A percentile compares a stretch with the other conserved stretches of the same genome.
Evolutionary conservation across 2,113 vertebrate species (phyloP).

Genomic region (Corynorhinus townsendii): DNA sequence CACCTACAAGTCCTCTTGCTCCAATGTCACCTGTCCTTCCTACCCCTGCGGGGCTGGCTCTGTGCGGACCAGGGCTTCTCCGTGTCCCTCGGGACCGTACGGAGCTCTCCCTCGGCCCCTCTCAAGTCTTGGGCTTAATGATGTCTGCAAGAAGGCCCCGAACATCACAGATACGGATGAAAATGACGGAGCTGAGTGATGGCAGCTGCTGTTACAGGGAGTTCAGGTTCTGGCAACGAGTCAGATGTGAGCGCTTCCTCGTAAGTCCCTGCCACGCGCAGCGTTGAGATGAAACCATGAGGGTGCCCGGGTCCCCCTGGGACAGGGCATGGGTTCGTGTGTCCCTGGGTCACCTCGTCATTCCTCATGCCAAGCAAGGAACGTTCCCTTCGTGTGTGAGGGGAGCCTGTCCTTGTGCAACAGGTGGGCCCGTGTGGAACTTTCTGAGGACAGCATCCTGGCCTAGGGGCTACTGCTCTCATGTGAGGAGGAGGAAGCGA

Average conservation of each 20-base stretch:
- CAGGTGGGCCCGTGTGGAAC: fast-evolving
- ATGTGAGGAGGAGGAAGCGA: not conserved
- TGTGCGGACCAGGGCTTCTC: not conserved
- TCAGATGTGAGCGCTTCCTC: not conserved
- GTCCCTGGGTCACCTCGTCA: too few species aligned
- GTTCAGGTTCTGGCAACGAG: not conserved
- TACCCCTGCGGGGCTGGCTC: fast-evolving
- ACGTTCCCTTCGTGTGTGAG: fast-evolving
- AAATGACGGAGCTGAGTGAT: not conserved
- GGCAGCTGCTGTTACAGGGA: not conserved
- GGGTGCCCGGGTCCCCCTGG: not conserved
- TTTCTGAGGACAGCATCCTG: not conserved
- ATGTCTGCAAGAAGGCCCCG: not conserved
- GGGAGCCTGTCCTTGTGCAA: not conserved
- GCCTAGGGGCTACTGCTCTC: fast-evolving
- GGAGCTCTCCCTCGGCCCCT: not conserved
- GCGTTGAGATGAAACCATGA: not conserved
- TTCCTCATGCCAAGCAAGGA: not conserved
- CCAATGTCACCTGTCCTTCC: not conserved
- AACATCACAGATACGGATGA: not conserved
- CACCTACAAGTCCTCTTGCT: not conserved
- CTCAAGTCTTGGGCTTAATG: not conserved
- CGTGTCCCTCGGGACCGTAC: not conserved
- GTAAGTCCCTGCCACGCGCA: not conserved
- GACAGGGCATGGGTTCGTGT: not conserved